Evolutionary conservation across 2,888 invertebrate species (phyloP).

Genomic region (Zonitis immaculata): DNA sequence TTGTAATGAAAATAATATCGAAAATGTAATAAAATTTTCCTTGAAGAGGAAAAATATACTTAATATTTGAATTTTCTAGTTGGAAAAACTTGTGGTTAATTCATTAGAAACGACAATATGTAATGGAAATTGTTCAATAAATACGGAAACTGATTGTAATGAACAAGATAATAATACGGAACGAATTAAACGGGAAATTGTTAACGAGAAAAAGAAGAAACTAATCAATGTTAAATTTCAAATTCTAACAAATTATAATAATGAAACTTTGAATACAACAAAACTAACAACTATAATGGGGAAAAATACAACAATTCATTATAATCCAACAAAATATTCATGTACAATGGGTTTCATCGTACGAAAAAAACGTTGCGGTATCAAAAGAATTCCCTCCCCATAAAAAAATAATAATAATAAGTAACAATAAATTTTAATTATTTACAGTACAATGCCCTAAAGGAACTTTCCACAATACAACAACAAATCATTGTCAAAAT

Average conservation of each 20-base stretch:
- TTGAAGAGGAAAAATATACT: background rate
- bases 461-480: conserved; percentile 59
- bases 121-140: conserved; percentile 22
- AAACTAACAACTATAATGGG: conserved; percentile 10
- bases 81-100: conserved; percentile 30
- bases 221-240: conserved; percentile 38
- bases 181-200: background rate
- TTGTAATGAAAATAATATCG: background rate
- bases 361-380: conserved; percentile 56
- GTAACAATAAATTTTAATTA: no score
- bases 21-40: conserved; percentile 32
- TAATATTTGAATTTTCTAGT: conserved; percentile 20
- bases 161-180: conserved; percentile 23
- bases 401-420: no score
- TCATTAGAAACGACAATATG: conserved; percentile 19
- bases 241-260: conserved; percentile 32
- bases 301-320: conserved; percentile 21
- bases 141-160: conserved; percentile 11
- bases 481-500: conserved; percentile 53
- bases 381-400: no score
- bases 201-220: conserved; percentile 20
- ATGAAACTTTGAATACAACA: conserved; percentile 15
- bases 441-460: conserved; percentile 58
- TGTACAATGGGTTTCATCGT: conserved; percentile 55
- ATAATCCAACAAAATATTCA: conserved; percentile 26